Evolutionary conservation across 2,113 vertebrate species (phyloP).

Genomic region (Peromyscus polionotus): DNA sequence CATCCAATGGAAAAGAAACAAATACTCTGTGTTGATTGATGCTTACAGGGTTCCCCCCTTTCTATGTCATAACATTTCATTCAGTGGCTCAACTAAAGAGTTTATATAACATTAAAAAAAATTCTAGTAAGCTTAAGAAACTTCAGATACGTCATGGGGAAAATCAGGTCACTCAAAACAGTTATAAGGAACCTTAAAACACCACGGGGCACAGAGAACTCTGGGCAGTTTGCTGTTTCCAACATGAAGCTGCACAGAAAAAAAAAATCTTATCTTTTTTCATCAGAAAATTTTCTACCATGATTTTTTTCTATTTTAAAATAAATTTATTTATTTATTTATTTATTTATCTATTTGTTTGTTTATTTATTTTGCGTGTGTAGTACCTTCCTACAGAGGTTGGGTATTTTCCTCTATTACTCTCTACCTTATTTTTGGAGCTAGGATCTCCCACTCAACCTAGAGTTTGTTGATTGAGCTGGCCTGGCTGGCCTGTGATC

Average conservation of each 20-base stretch:
- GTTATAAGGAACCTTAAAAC: conserved; percentile 21
- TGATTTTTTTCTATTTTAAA: background rate
- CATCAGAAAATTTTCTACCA: background rate
- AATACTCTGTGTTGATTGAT: conserved; percentile 82
- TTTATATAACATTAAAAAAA: conserved; percentile 79
- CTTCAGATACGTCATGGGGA: conserved; percentile 72
- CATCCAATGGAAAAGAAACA: conserved; percentile 81
- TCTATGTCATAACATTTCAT: conserved; percentile 79
- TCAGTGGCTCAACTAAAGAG: conserved; percentile 73
- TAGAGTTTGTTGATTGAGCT: background rate
- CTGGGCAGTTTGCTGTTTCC: background rate
- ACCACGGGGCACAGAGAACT: background rate
- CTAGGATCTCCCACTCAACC: background rate
- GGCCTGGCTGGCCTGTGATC: background rate
- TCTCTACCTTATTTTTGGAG: background rate
- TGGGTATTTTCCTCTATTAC: too few relatives aligned
- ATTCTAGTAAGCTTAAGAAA: conserved; percentile 77
- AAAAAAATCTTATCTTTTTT: background rate
- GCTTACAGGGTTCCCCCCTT: conserved; percentile 80
- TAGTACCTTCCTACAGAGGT: background rate
- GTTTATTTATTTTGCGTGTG: background rate
- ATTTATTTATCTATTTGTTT: background rate
- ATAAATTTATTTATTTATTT: too few relatives aligned
- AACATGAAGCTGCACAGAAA: background rate
- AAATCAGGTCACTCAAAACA: conserved; percentile 73